Base-by-base conservation (phyloP, 1,140 invertebrate species). In the Solen grandis region DNA sequence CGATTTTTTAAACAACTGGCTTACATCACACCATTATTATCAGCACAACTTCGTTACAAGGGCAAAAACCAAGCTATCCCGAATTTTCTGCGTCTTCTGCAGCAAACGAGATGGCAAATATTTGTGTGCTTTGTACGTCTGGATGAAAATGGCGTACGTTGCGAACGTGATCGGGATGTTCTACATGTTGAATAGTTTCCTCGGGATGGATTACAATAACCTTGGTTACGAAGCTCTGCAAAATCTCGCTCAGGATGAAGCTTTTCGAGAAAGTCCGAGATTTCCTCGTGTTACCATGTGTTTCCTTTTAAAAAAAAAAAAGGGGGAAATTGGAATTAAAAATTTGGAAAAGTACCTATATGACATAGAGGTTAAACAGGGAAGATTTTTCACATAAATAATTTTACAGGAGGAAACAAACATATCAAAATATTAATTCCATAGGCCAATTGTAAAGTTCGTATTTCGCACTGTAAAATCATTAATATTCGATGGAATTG, bases 271-370 rank as follows among this genome's bases (percentile, higher is more conserved):
- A 81, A 89, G 87, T 82, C 89, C 85, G 81, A 80, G 91, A 31
- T 94, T 94, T 85, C 93, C 93, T 19, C 85, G 93, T n/a, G 92
- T 94, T 0, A 94, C 93, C 1, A 90, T 94, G 82, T 94, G 93
- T 85, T n/a, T n/a, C n/a, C n/a, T n/a, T n/a, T n/a, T n/a, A n/a
- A n/a, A n/a, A n/a, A n/a, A n/a, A n/a, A n/a, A n/a, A n/a, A n/a
- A n/a, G n/a, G n/a, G n/a, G n/a, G n/a, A n/a, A n/a, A n/a, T n/a
- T n/a, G n/a, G n/a, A n/a, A n/a, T n/a, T n/a, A n/a, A n/a, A n/a
- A n/a, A n/a, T n/a, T n/a, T n/a, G n/a, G n/a, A n/a, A n/a, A n/a
- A n/a, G n/a, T n/a, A n/a, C n/a, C n/a, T n/a, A n/a, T n/a, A n/a
- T n/a, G n/a, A n/a, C n/a, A n/a, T n/a, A n/a, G n/a, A n/a, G n/a